These are phyloP conservation scores for Acanthosepion pharaonis DNA, from an alignment of 2,888 invertebrate species.

Conservation along the genomic window DNA sequence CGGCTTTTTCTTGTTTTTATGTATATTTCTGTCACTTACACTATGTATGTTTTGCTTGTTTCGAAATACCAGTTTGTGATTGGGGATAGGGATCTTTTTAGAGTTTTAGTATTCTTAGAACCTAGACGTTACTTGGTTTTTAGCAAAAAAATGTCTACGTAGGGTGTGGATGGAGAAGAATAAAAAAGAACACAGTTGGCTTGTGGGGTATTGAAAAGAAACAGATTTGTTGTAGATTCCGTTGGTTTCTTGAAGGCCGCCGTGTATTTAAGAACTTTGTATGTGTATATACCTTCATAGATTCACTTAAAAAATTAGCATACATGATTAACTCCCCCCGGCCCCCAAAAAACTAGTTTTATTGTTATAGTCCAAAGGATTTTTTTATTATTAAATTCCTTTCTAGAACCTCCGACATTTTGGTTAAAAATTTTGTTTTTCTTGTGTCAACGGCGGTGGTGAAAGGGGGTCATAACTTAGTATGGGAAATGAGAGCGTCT, in stretches of 20 bases:
- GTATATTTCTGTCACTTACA: not conserved
- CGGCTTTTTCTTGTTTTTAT: not conserved
- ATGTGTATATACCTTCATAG: not conserved
- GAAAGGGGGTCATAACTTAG: too few species aligned
- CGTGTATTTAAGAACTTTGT: not conserved
- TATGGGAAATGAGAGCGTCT: too few species aligned
- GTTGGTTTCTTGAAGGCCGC: not conserved
- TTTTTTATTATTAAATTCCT: too few species aligned
- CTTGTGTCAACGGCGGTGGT: too few species aligned
- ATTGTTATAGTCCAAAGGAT: too few species aligned
- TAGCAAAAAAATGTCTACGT: not conserved
- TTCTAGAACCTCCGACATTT: too few species aligned
- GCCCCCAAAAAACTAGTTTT: too few species aligned
- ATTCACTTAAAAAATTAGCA: not conserved
- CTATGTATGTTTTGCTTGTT: not conserved
- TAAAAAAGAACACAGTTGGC: not conserved
- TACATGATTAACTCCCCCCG: too few species aligned
- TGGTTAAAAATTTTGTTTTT: too few species aligned
- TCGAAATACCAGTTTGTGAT: not conserved
- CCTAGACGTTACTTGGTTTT: not conserved
- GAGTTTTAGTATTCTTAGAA: not conserved
- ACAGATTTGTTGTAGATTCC: slow-evolving; percentile 2
- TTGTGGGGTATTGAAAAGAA: not conserved
- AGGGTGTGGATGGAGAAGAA: not conserved
- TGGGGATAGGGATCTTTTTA: not conserved